A percentile compares a stretch with the other conserved stretches of the same genome.
phyloP scores from a whole-genome alignment of 2,888 invertebrate genomes.

The Alviniconcha strummeri region DNA sequence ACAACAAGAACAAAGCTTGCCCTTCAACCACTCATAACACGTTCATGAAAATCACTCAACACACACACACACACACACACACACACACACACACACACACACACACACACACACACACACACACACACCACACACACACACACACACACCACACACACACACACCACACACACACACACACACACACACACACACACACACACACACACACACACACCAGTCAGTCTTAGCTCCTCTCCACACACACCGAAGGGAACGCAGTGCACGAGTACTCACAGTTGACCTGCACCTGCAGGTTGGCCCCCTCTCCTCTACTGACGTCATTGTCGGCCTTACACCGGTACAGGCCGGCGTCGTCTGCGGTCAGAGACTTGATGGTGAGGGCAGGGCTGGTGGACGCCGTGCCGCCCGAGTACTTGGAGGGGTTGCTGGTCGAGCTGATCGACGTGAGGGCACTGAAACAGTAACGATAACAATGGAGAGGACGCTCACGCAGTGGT shows the following conservation, averaged over 20 bases:
- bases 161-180: neutral
- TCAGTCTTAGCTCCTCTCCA: no score
- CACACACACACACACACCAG: neutral
- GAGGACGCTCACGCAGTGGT: neutral
- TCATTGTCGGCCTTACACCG: slow-evolving; percentile 32
- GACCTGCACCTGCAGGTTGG: slow-evolving; percentile 14
- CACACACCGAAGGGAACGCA: no score
- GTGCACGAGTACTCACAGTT: slow-evolving; percentile 23
- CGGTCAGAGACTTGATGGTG: slow-evolving; percentile 4
- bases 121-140: no score
- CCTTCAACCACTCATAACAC: no score
- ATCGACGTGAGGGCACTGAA: slow-evolving; percentile 9
- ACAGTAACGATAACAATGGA: neutral
- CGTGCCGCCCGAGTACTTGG: slow-evolving; percentile 19
- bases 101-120: no score
- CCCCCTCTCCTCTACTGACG: slow-evolving; percentile 26
- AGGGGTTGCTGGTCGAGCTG: neutral
- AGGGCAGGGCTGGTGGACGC: slow-evolving; percentile 16
- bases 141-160: neutral
- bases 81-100: no score
- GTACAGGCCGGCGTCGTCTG: slow-evolving; percentile 21
- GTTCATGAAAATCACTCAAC: no score
- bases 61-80: no score
- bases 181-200: slow-evolving; percentile 8
- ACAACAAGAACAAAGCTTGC: no score